Percentiles rank a stretch among this genome's conserved stretches.
Evolutionary conservation across 2,797 vertebrate genomes (phyloP).

Genomic region (Mionectes olivaceus): DNA sequence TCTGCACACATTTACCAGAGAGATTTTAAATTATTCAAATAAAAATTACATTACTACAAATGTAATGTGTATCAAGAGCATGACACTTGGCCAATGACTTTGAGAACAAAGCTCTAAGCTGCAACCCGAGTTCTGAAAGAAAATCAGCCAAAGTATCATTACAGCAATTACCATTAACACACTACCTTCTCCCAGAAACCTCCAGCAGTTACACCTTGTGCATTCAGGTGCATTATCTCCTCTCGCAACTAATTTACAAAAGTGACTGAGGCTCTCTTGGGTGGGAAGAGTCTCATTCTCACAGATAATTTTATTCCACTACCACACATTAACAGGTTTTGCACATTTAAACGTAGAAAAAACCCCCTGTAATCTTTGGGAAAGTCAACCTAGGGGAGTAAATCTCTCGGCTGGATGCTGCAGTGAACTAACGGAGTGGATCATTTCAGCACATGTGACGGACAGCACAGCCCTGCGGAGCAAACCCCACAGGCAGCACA

Average conservation of each 20-base stretch:
- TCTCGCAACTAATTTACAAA: background rate
- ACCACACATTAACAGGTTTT: background rate
- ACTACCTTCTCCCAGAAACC: background rate
- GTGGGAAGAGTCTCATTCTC: background rate
- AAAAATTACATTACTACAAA: background rate
- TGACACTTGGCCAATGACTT: background rate
- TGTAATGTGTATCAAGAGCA: background rate
- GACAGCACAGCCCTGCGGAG: background rate
- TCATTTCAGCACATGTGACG: background rate
- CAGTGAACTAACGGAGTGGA: background rate
- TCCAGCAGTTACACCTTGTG: background rate
- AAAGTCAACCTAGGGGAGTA: background rate
- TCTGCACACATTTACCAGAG: background rate
- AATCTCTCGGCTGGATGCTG: background rate
- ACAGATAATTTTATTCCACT: background rate
- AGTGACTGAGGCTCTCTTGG: background rate
- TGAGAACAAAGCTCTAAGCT: background rate
- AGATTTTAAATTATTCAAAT: background rate
- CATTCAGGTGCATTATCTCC: background rate
- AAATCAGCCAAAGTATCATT: background rate
- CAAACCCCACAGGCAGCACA: accelerated
- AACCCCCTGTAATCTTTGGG: background rate
- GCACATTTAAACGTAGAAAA: background rate
- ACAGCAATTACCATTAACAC: background rate
- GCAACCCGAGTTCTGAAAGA: background rate